phyloP scores from a whole-genome alignment of 2,113 vertebrate genomes.

The Gila orcuttii region DNA sequence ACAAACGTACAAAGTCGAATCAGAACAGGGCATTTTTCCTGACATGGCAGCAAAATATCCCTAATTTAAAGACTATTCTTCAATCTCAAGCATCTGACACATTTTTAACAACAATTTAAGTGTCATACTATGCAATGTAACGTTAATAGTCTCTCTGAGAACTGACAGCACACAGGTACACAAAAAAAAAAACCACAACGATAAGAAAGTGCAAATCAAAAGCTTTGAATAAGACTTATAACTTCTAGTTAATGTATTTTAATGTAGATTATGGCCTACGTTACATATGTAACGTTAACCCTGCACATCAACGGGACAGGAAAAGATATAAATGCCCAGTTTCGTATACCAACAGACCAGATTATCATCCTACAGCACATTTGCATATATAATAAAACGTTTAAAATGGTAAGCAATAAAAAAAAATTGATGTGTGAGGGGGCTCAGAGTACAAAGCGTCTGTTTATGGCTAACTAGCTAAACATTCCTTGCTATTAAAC shows the following conservation, averaged over 20 bases:
- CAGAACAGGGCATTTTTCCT: background rate
- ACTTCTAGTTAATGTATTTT: background rate
- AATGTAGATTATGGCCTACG: background rate
- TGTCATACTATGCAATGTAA: background rate
- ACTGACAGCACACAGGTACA: background rate
- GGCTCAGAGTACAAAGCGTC: constrained; percentile 16
- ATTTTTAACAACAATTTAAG: background rate
- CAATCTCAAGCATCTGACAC: background rate
- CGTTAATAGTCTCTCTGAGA: background rate
- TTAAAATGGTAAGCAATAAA: background rate
- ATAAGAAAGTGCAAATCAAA: background rate
- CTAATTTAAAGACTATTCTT: background rate
- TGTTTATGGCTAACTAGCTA: constrained; percentile 25
- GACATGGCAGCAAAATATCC: background rate
- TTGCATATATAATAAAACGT: background rate
- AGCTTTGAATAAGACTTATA: background rate
- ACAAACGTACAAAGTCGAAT: background rate
- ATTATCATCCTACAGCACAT: background rate
- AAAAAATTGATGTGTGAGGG: background rate
- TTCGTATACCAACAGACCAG: background rate
- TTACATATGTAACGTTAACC: background rate
- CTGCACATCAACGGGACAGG: background rate
- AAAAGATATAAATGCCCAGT: background rate
- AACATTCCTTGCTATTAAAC: background rate
- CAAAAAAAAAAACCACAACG: background rate